Evolutionary conservation across 2,113 vertebrate genomes (phyloP).

Genomic region (Xyrauchen texanus): DNA sequence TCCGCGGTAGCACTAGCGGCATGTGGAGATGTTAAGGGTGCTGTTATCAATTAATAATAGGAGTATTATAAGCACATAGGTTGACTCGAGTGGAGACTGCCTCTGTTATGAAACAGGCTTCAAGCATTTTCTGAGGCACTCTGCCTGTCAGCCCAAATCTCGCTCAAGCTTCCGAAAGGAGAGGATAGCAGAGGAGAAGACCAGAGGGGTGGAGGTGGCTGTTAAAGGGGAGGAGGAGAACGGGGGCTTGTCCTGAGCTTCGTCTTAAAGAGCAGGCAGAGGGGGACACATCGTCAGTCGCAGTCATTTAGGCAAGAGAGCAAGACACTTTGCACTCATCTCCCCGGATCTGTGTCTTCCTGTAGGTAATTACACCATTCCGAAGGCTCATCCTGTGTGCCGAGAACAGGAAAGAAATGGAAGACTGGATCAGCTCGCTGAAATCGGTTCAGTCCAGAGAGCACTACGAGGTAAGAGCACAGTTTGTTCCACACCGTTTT

Average conservation of each 20-base stretch:
- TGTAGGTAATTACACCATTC: slow-evolving; percentile 89
- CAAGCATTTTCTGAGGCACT: slow-evolving; percentile 64
- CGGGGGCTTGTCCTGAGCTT: slow-evolving; percentile 56
- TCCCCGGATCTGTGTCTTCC: slow-evolving; percentile 32
- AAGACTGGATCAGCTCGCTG: slow-evolving; percentile 90
- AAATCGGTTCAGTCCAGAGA: slow-evolving; percentile 94
- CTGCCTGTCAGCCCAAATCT: slow-evolving; percentile 69
- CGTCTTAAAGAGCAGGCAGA: slow-evolving; percentile 61
- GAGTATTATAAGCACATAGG: slow-evolving; percentile 58
- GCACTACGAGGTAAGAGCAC: slow-evolving; percentile 89
- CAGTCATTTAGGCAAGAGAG: slow-evolving; percentile 32
- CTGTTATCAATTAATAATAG: slow-evolving; percentile 38
- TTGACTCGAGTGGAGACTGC: slow-evolving; percentile 33
- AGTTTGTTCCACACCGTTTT: no score
- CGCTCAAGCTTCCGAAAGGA: slow-evolving; percentile 54
- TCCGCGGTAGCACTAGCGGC: background rate
- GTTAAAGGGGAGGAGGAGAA: slow-evolving; percentile 19
- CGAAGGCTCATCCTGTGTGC: slow-evolving; percentile 87
- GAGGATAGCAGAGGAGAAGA: slow-evolving; percentile 3
- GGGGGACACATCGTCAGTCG: slow-evolving; percentile 41
- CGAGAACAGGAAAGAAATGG: slow-evolving; percentile 92
- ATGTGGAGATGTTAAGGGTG: slow-evolving; percentile 37
- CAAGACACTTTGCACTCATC: slow-evolving; percentile 42
- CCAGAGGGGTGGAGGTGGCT: slow-evolving; percentile 18
- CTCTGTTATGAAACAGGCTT: slow-evolving; percentile 55